Evolutionary conservation across 2,797 vertebrate genomes (phyloP).

Genomic region (Adrianichthys oophorus): DNA sequence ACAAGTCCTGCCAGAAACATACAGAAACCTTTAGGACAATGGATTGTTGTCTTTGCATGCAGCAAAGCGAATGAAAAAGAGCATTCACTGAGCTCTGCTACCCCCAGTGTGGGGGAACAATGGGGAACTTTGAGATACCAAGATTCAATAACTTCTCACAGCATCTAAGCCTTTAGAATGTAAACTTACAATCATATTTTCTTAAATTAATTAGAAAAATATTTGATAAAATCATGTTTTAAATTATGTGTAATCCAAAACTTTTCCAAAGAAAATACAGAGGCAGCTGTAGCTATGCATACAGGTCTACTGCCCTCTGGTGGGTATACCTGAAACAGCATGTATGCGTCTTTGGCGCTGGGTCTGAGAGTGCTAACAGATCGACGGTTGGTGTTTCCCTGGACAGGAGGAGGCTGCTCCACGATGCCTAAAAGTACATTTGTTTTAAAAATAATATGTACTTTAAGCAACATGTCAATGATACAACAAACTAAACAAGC

Average conservation of each 20-base stretch:
- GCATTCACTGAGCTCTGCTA: constrained; percentile 23
- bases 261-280: too few relatives aligned
- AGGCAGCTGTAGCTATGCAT: background rate
- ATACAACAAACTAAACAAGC: background rate
- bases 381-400: constrained; percentile 94
- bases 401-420: constrained; percentile 85
- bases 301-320: constrained; percentile 39
- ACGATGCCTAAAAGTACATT: constrained; percentile 71
- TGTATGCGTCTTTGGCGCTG: constrained; percentile 98
- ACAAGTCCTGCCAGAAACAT: constrained; percentile 84
- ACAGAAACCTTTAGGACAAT: constrained; percentile 40
- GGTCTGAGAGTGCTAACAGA: constrained; percentile 93
- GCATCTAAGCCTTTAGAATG: constrained; percentile 1
- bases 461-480: background rate
- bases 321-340: constrained; percentile 95
- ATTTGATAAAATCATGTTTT: too few relatives aligned
- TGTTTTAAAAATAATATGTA: background rate
- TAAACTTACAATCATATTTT: too few relatives aligned
- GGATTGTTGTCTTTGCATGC: constrained; percentile 13
- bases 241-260: background rate
- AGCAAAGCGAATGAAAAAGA: constrained; percentile 19
- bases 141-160: constrained; percentile 1
- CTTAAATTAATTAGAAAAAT: too few relatives aligned
- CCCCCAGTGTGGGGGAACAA: constrained; percentile 16
- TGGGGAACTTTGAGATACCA: background rate